phyloP scores from a whole-genome alignment of 1,140 invertebrate genomes.

The Cotesia vestalis region DNA sequence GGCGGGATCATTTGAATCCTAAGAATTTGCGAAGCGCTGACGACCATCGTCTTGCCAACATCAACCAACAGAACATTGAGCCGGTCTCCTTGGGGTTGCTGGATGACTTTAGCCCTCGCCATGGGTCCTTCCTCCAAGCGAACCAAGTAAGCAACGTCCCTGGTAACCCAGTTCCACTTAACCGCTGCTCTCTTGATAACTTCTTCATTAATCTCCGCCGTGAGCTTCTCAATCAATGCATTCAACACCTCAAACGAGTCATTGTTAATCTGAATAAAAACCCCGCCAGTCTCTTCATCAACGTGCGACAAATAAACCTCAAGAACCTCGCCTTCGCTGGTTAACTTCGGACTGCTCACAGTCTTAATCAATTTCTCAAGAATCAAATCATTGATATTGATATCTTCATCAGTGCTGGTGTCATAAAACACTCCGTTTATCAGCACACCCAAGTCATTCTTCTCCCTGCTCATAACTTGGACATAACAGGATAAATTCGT shows the following conservation, averaged over 20 bases:
- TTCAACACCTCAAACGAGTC: slow-evolving; percentile 54
- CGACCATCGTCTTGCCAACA: slow-evolving; percentile 57
- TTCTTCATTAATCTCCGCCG: slow-evolving; percentile 44
- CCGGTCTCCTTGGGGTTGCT: slow-evolving; percentile 43
- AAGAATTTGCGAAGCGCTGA: slow-evolving; percentile 50
- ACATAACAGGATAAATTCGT: slow-evolving; percentile 40
- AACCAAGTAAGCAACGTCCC: slow-evolving; percentile 57
- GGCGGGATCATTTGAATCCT: no score
- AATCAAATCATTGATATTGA: slow-evolving; percentile 54
- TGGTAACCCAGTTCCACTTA: slow-evolving; percentile 31
- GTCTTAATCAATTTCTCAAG: slow-evolving; percentile 29
- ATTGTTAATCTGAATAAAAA: slow-evolving; percentile 64
- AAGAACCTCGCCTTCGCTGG: slow-evolving; percentile 50
- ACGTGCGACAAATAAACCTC: slow-evolving; percentile 63
- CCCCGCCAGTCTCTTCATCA: slow-evolving; percentile 52
- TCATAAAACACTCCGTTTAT: slow-evolving; percentile 46
- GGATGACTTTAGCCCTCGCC: slow-evolving; percentile 53
- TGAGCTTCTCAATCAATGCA: slow-evolving; percentile 49
- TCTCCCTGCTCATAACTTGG: slow-evolving; percentile 31
- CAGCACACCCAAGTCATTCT: slow-evolving; percentile 30
- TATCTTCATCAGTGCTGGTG: slow-evolving; percentile 42
- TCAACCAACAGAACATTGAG: slow-evolving; percentile 62
- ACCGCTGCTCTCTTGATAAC: slow-evolving; percentile 38
- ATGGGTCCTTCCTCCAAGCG: slow-evolving; percentile 51
- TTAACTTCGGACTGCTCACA: background rate